Conservation (phyloP, 2,888 invertebrate genomes). For the Cynaeus angustus region DNA sequence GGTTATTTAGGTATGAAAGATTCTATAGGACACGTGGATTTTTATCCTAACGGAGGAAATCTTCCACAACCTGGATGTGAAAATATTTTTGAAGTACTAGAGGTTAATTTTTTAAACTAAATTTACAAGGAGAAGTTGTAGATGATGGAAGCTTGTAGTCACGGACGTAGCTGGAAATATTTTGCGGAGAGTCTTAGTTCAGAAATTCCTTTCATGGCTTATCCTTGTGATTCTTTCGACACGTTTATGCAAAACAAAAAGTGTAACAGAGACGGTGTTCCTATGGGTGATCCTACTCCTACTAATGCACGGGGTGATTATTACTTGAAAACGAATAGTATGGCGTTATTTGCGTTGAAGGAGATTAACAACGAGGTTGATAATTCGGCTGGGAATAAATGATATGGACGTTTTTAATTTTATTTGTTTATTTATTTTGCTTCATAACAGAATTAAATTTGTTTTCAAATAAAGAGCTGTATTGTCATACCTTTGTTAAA, state of each 20-base stretch:
- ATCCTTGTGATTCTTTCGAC: conserved; percentile 75
- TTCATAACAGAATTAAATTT: no score
- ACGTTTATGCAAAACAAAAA: conserved; percentile 67
- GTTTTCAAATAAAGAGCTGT: no score
- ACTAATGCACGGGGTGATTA: conserved; percentile 58
- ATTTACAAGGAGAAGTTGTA: conserved; percentile 55
- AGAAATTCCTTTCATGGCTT: conserved; percentile 73
- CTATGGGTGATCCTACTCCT: conserved; percentile 61
- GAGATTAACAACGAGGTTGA: background rate
- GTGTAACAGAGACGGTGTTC: conserved; percentile 52
- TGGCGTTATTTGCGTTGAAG: conserved; percentile 10
- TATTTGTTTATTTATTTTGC: no score
- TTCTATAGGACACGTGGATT: conserved; percentile 82
- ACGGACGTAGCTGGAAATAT: conserved; percentile 77
- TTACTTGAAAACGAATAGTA: conserved; percentile 54
- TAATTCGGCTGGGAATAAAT: background rate
- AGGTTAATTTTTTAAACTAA: conserved; percentile 27
- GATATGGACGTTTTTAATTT: no score
- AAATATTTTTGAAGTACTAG: conserved; percentile 67
- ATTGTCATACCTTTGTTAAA: no score
- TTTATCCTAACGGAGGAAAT: conserved; percentile 83
- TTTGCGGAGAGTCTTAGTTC: conserved; percentile 80
- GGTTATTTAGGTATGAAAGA: conserved; percentile 78
- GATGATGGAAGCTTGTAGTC: conserved; percentile 80
- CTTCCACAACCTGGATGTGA: conserved; percentile 82